A percentile compares a stretch with the other conserved stretches of the same genome.
These are phyloP conservation scores for Eidolon helvum DNA, from an alignment of 2,113 vertebrate species.

Conservation along the genomic window DNA sequence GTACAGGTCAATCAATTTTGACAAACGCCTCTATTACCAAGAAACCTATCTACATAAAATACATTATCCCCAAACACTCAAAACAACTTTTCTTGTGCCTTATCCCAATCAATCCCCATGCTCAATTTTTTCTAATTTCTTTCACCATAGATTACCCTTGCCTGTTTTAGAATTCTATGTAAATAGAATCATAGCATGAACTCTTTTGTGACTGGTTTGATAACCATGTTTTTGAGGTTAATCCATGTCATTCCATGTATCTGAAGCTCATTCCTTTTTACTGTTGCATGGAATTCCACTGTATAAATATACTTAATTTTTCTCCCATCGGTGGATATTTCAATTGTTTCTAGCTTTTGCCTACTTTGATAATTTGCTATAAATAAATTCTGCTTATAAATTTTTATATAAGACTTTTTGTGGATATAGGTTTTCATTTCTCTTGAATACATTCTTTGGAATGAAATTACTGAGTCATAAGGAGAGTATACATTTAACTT, in stretches of 20 bases:
- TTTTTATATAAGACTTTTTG: not conserved
- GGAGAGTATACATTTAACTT: not conserved
- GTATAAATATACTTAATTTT: not conserved
- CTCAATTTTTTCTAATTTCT: not conserved
- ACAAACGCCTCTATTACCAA: not conserved
- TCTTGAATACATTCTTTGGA: not conserved
- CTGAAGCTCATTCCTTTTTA: too few relatives aligned
- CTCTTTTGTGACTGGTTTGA: not conserved
- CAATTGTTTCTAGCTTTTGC: not conserved
- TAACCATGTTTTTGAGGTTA: not conserved
- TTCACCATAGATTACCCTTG: not conserved
- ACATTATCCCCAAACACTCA: not conserved
- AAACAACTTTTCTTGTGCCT: not conserved
- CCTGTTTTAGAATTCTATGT: not conserved
- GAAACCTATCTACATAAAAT: not conserved
- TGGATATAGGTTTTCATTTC: not conserved
- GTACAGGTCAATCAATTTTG: not conserved
- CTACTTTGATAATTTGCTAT: not conserved
- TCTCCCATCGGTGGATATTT: not conserved
- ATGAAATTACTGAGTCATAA: not conserved
- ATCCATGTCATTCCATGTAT: too few relatives aligned
- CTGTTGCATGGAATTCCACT: not conserved
- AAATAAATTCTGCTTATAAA: not conserved
- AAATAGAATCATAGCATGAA: not conserved
- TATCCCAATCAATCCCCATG: not conserved